A percentile compares a stretch with the other conserved stretches of the same genome.
phyloP scores from a whole-genome alignment of 1,140 invertebrate species.

The Zaprionus nigranus region DNA sequence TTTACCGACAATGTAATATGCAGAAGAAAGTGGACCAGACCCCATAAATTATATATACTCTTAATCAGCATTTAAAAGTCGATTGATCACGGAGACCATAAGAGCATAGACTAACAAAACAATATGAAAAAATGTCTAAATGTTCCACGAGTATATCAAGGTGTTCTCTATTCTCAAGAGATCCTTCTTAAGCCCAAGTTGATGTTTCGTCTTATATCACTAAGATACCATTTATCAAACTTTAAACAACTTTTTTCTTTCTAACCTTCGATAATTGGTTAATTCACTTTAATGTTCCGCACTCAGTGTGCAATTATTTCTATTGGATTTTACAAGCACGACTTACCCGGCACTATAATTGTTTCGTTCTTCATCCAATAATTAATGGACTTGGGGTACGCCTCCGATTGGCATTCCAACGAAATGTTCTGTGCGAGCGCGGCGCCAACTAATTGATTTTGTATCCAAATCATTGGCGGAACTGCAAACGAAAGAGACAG shows the following conservation, averaged over 20 bases:
- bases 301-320: neutral
- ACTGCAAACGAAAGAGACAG: slow-evolving; percentile 85
- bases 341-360: slow-evolving; percentile 92
- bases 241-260: neutral
- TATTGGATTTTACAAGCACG: neutral
- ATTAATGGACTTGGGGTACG: slow-evolving; percentile 94
- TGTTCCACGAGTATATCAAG: no score
- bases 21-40: no score
- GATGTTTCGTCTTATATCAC: neutral
- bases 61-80: no score
- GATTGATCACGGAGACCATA: no score
- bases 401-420: slow-evolving; percentile 93
- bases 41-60: no score
- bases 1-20: no score
- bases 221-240: neutral
- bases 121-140: no score
- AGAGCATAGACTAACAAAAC: no score
- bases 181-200: no score
- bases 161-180: no score
- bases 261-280: neutral
- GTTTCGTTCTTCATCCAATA: slow-evolving; percentile 93
- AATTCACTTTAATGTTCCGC: neutral
- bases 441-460: slow-evolving; percentile 92
- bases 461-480: slow-evolving; percentile 93
- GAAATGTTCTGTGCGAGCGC: slow-evolving; percentile 89